phyloP scores from a whole-genome alignment of 2,888 invertebrate genomes.

The Eurytoma californica region DNA sequence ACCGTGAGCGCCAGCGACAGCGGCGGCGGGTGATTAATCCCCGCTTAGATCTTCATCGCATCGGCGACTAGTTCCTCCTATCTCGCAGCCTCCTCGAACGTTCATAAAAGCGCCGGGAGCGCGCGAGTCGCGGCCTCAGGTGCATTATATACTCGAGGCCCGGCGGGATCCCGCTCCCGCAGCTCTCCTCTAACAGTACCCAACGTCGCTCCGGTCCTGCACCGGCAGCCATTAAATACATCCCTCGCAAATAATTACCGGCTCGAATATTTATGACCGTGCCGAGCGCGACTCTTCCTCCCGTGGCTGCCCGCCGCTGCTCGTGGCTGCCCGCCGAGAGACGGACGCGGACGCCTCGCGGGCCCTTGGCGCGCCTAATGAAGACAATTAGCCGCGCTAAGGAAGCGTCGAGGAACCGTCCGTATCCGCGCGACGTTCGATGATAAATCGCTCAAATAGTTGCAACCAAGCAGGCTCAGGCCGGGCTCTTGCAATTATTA shows the following conservation, averaged over 20 bases:
- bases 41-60: neutral
- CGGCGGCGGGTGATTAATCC: constrained; percentile 2
- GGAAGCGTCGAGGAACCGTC: constrained; percentile 28
- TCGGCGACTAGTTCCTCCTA: neutral
- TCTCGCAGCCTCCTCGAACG: neutral
- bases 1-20: neutral
- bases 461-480: neutral
- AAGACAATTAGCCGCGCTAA: constrained; percentile 39
- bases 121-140: neutral
- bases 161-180: neutral
- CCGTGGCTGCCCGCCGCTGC: neutral
- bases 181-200: neutral
- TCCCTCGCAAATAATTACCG: constrained; percentile 34
- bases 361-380: constrained; percentile 28
- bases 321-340: neutral
- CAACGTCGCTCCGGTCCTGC: neutral
- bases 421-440: neutral
- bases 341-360: constrained; percentile 7
- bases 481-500: constrained; percentile 31
- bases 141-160: neutral
- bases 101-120: neutral
- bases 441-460: constrained; percentile 46
- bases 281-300: constrained; percentile 12
- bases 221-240: neutral
- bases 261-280: constrained; percentile 35